phyloP scores from a whole-genome alignment of 2,888 invertebrate genomes.

The Theodoxus fluviatilis region DNA sequence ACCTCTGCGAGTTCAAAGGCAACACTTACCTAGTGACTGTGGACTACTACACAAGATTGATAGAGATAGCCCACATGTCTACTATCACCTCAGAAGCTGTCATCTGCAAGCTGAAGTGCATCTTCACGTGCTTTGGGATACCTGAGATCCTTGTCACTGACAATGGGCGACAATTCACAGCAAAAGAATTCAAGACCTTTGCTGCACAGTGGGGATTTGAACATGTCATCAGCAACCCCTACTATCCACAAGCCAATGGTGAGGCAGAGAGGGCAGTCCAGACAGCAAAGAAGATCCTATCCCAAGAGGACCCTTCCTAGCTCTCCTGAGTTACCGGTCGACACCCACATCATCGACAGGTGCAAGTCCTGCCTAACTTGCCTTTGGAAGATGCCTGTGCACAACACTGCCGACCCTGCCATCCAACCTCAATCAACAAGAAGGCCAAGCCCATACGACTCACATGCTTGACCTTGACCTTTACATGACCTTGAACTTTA shows the following conservation, averaged over 20 bases:
- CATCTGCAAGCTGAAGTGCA: conserved; percentile 32
- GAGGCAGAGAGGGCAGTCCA: conserved; percentile 33
- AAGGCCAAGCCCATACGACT: too few relatives aligned
- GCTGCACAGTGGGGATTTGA: conserved; percentile 24
- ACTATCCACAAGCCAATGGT: conserved; percentile 9
- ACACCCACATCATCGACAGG: too few relatives aligned
- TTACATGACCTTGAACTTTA: too few relatives aligned
- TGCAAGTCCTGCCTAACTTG: too few relatives aligned
- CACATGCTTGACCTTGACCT: too few relatives aligned
- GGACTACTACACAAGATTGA: conserved; percentile 34
- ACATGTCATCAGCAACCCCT: conserved; percentile 28
- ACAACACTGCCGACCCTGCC: too few relatives aligned
- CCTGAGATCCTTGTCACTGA: conserved; percentile 31
- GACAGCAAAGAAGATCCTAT: conserved; percentile 30
- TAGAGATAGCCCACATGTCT: conserved; percentile 25
- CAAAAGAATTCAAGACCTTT: conserved; percentile 29
- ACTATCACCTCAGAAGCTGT: conserved; percentile 23
- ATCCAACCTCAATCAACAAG: too few relatives aligned
- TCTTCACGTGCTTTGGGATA: conserved; percentile 33
- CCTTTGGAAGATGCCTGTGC: too few relatives aligned
- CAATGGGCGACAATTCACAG: too few relatives aligned
- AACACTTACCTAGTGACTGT: conserved; percentile 29
- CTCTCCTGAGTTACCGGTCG: too few relatives aligned
- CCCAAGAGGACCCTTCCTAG: conserved; percentile 23
- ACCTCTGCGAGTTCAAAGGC: conserved; percentile 32